phyloP scores from a whole-genome alignment of 2,113 vertebrate genomes.

The Lagopus leucura region DNA sequence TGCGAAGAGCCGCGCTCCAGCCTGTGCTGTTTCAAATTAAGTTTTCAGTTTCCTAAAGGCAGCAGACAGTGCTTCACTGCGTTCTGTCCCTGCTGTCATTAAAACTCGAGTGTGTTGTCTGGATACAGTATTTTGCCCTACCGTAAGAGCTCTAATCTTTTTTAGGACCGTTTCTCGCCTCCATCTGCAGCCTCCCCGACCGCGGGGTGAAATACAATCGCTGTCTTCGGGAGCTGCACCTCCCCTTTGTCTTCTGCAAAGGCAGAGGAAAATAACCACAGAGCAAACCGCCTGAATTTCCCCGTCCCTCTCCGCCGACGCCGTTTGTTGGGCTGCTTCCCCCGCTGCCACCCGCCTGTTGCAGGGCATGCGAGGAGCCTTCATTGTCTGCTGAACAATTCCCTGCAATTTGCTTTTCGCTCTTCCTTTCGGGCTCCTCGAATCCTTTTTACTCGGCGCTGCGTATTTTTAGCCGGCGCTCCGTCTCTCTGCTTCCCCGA shows the following conservation, averaged over 20 bases:
- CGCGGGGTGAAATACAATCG: conserved; percentile 39
- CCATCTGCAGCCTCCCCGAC: conserved; percentile 47
- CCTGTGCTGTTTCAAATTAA: conserved; percentile 53
- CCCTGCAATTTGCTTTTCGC: conserved; percentile 55
- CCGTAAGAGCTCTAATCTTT: conserved; percentile 71
- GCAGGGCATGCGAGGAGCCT: conserved; percentile 43
- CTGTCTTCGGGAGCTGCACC: conserved; percentile 27
- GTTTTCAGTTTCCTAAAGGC: conserved; percentile 68
- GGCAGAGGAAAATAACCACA: conserved; percentile 65
- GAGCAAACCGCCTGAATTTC: conserved; percentile 63
- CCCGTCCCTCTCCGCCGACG: conserved; percentile 9
- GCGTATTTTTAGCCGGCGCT: background rate
- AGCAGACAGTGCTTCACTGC: conserved; percentile 64
- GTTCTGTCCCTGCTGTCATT: conserved; percentile 58
- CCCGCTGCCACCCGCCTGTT: conserved; percentile 37
- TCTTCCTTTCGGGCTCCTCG: conserved; percentile 21
- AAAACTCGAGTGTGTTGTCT: conserved; percentile 67
- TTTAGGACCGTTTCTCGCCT: conserved; percentile 43
- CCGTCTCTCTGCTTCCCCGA: background rate
- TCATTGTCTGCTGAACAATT: conserved; percentile 64
- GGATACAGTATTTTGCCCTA: conserved; percentile 61
- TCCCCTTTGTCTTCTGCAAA: conserved; percentile 63
- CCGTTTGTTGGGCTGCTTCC: conserved; percentile 57
- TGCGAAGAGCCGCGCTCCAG: conserved; percentile 27
- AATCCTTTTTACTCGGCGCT: background rate